These are phyloP conservation scores for Bombus huntii DNA, from an alignment of 1,140 invertebrate species.

Conservation along the genomic window DNA sequence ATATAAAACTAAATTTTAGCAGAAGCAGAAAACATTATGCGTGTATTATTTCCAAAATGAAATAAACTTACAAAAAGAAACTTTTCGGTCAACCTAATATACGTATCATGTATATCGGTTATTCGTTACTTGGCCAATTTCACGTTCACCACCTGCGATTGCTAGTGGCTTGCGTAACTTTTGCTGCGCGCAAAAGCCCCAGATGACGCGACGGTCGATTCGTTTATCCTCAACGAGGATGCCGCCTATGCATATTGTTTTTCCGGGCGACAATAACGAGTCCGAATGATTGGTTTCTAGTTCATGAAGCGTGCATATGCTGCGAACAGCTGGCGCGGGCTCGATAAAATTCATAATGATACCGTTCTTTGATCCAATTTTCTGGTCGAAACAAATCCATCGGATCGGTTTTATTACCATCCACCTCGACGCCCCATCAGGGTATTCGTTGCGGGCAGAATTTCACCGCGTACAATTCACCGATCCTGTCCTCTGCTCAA, in stretches of 20 bases:
- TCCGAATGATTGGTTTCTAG: slow-evolving; percentile 21
- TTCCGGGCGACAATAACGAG: slow-evolving; percentile 22
- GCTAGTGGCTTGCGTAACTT: neutral
- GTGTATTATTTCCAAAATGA: no score
- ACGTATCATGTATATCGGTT: no score
- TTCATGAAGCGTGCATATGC: slow-evolving; percentile 30
- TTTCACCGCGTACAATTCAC: neutral
- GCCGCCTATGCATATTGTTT: neutral
- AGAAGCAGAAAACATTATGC: no score
- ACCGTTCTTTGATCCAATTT: neutral
- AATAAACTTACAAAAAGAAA: no score
- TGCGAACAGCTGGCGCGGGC: neutral
- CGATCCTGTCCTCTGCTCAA: slow-evolving; percentile 4
- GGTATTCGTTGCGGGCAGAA: neutral
- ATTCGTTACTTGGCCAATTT: neutral
- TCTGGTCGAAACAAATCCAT: slow-evolving; percentile 16
- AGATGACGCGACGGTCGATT: slow-evolving; percentile 19
- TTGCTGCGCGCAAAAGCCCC: neutral
- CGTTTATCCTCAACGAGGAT: neutral
- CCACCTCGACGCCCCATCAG: neutral
- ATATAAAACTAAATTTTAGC: no score
- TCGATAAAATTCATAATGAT: slow-evolving; percentile 37
- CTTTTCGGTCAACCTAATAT: no score
- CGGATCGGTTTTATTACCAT: slow-evolving; percentile 18
- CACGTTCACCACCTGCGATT: neutral